Conservation (phyloP, 2,888 invertebrate genomes). For the Sinelater perroti region DNA sequence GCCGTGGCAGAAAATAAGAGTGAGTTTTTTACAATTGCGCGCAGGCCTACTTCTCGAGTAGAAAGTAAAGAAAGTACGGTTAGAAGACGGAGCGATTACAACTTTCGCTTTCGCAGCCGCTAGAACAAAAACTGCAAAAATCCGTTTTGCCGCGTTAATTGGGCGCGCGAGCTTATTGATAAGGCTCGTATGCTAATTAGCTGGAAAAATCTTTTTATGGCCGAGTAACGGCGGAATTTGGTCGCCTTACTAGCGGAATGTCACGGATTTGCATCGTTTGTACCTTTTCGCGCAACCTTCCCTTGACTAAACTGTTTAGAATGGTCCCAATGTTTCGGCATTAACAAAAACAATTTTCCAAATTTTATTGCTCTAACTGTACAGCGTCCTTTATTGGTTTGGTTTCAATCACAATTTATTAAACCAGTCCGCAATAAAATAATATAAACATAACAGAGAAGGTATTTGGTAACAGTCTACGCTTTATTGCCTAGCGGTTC, state of each 20-base stretch:
- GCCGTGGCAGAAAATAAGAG: conserved; percentile 37
- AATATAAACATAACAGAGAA: background rate
- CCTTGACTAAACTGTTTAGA: background rate
- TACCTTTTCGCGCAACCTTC: background rate
- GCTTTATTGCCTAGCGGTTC: too few species aligned
- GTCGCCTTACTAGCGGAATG: conserved; percentile 20
- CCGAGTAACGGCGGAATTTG: conserved; percentile 21
- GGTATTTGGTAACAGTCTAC: too few species aligned
- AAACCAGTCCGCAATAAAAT: too few species aligned
- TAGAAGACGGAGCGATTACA: conserved; percentile 39
- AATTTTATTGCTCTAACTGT: background rate
- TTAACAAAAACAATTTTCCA: too few species aligned
- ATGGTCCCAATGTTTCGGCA: background rate
- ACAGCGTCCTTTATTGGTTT: too few species aligned
- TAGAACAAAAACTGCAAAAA: conserved; percentile 37
- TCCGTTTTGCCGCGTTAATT: conserved; percentile 8
- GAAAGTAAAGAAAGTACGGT: conserved; percentile 52
- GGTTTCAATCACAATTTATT: too few species aligned
- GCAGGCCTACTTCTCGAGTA: conserved; percentile 44
- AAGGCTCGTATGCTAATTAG: too few species aligned
- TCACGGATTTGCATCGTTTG: conserved; percentile 18
- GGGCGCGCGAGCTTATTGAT: too few species aligned
- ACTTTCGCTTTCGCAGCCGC: conserved; percentile 40
- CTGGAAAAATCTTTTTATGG: conserved; percentile 15
- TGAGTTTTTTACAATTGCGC: conserved; percentile 40